Conservation (phyloP, 2,888 invertebrate genomes). For the Marasmarcha lunaedactyla region DNA sequence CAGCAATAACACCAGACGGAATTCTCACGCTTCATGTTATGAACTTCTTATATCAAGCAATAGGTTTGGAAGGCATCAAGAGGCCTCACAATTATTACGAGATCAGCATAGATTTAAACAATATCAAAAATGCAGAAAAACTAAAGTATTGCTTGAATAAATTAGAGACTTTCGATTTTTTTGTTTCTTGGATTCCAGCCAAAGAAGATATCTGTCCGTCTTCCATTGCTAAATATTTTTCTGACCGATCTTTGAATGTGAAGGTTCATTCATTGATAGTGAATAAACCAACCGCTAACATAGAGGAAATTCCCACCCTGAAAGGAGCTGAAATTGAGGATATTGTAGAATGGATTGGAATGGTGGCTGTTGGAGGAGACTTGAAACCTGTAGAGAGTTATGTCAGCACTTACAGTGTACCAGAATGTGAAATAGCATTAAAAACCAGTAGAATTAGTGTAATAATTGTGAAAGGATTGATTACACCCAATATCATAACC, state of each 20-base stretch:
- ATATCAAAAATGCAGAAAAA: conserved; percentile 25
- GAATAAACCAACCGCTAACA: conserved; percentile 26
- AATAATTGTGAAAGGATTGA: conserved; percentile 37
- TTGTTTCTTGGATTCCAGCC: conserved; percentile 42
- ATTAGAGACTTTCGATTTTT: conserved; percentile 36
- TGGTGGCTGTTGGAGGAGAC: conserved; percentile 35
- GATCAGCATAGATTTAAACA: conserved; percentile 37
- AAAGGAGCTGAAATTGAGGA: conserved; percentile 39
- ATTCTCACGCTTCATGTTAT: conserved; percentile 35
- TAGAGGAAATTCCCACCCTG: conserved; percentile 36
- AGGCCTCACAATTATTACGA: conserved; percentile 39
- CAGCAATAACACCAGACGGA: conserved; percentile 46
- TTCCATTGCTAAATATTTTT: conserved; percentile 53
- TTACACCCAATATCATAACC: conserved; percentile 29
- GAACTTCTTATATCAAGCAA: conserved; percentile 43
- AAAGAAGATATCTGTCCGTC: conserved; percentile 46
- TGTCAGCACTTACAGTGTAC: conserved; percentile 41
- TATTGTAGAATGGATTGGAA: conserved; percentile 53
- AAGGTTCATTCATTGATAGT: conserved; percentile 23
- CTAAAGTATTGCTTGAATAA: conserved; percentile 27
- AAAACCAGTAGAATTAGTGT: conserved; percentile 38
- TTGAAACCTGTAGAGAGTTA: conserved; percentile 33
- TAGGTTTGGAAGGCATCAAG: conserved; percentile 49
- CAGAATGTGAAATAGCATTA: conserved; percentile 33
- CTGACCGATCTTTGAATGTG: conserved; percentile 30